phyloP scores from a whole-genome alignment of 2,888 invertebrate genomes.

The Syrista parreyssii region DNA sequence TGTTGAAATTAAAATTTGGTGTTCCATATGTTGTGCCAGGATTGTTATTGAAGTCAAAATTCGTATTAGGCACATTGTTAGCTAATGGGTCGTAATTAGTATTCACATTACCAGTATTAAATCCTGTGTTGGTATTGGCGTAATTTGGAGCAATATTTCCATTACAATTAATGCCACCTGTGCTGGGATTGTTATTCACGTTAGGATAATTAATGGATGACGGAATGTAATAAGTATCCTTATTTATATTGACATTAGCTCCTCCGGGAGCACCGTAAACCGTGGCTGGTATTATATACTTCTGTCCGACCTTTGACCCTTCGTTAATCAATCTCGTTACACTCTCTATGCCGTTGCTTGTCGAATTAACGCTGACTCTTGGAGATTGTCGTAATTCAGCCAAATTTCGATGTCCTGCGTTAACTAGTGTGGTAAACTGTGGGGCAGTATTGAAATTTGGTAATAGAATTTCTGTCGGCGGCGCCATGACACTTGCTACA shows the following conservation, averaged over 20 bases:
- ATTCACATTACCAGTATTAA: neutral
- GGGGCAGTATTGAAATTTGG: constrained; percentile 7
- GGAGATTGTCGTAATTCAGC: too few species aligned
- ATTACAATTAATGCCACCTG: neutral
- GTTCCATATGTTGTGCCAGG: neutral
- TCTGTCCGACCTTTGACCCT: too few species aligned
- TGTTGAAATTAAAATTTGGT: neutral
- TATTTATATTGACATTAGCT: neutral
- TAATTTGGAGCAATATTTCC: neutral
- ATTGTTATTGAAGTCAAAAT: neutral
- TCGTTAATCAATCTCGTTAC: too few species aligned
- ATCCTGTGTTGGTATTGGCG: neutral
- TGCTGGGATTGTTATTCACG: neutral
- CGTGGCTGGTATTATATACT: constrained; percentile 12
- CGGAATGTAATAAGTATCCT: neutral
- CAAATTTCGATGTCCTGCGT: too few species aligned
- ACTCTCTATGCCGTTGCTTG: too few species aligned
- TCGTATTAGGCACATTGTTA: neutral
- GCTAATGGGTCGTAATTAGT: neutral
- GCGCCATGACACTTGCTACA: constrained; percentile 7
- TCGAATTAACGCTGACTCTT: too few species aligned
- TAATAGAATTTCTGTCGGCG: constrained; percentile 17
- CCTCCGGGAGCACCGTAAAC: constrained; percentile 24
- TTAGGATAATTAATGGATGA: neutral
- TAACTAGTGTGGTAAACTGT: too few species aligned